These are phyloP conservation scores for Lordiphosa collinella DNA, from an alignment of 1,140 invertebrate genomes.

Conservation along the genomic window DNA sequence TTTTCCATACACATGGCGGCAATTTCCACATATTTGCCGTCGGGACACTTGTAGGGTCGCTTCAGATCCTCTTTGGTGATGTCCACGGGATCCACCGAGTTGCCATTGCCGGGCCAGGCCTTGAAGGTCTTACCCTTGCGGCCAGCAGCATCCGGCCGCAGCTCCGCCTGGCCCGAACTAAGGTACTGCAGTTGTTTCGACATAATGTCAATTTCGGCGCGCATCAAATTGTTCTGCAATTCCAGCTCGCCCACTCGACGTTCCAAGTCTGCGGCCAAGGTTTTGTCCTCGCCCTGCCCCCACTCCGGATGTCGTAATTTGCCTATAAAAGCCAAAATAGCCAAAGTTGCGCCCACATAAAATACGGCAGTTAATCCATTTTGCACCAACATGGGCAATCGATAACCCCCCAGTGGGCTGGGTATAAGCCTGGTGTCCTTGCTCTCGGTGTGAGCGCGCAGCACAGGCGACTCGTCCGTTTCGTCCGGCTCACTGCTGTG, in stretches of 20 bases:
- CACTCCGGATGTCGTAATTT: conserved; percentile 62
- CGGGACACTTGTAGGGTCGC: conserved; percentile 46
- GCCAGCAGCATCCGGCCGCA: no score
- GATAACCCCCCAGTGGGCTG: background rate
- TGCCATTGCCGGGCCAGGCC: conserved; percentile 58
- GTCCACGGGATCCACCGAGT: conserved; percentile 37
- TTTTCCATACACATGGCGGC: conserved; percentile 62
- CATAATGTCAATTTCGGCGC: conserved; percentile 71
- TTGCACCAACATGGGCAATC: conserved; percentile 33
- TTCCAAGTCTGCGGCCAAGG: conserved; percentile 31
- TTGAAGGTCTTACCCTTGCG: conserved; percentile 47
- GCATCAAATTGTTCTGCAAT: conserved; percentile 69
- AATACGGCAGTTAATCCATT: conserved; percentile 56
- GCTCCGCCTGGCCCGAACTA: conserved; percentile 8
- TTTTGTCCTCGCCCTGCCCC: conserved; percentile 22
- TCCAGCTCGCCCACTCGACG: conserved; percentile 63
- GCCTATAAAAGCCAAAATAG: conserved; percentile 58
- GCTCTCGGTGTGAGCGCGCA: no score
- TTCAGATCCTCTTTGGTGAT: conserved; percentile 58
- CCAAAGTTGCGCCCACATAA: conserved; percentile 51
- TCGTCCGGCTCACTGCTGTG: background rate
- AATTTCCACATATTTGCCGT: conserved; percentile 54
- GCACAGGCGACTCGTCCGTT: background rate
- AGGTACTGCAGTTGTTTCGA: conserved; percentile 68
- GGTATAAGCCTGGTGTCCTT: background rate